Percentiles rank a stretch among this genome's conserved stretches.
Conservation (phyloP, 2,888 invertebrate genomes). For the Brenthis hecate region DNA sequence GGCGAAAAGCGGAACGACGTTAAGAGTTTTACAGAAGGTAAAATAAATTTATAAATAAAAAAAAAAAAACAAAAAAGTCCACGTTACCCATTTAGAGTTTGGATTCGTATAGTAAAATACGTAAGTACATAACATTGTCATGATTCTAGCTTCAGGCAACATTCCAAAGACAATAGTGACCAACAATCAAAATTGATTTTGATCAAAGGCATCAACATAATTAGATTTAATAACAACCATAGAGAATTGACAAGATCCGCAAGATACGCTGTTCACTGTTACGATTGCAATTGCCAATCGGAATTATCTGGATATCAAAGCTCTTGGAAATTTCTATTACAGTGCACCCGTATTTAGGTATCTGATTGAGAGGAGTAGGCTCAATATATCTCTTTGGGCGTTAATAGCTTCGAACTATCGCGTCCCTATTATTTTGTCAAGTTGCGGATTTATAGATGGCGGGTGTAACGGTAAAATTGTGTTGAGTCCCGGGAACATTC, state of each 20-base stretch:
- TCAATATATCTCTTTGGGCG: slow-evolving; percentile 79
- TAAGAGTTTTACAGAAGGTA: too few species aligned
- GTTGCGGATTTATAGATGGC: slow-evolving; percentile 76
- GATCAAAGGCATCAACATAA: slow-evolving; percentile 34
- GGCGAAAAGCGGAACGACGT: too few species aligned
- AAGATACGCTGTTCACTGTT: slow-evolving; percentile 29
- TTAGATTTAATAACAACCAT: slow-evolving; percentile 35
- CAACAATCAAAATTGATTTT: slow-evolving; percentile 29
- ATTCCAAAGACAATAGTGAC: slow-evolving; percentile 14
- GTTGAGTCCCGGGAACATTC: slow-evolving; percentile 52
- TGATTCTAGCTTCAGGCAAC: slow-evolving; percentile 7
- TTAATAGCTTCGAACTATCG: slow-evolving; percentile 78
- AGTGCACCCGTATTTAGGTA: slow-evolving; percentile 72
- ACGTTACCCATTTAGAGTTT: too few species aligned
- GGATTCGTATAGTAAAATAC: neutral
- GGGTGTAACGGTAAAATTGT: slow-evolving; percentile 67
- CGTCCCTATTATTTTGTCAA: slow-evolving; percentile 81
- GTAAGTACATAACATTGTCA: neutral
- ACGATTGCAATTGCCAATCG: slow-evolving; percentile 33
- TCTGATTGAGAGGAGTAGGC: slow-evolving; percentile 77
- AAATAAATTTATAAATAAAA: too few species aligned
- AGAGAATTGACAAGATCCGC: slow-evolving; percentile 33
- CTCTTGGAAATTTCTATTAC: slow-evolving; percentile 55
- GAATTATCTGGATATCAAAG: slow-evolving; percentile 36
- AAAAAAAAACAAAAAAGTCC: too few species aligned